A percentile compares a stretch with the other conserved stretches of the same genome.
Conservation (phyloP, 1,140 invertebrate species). For the Drosophila takahashii region DNA sequence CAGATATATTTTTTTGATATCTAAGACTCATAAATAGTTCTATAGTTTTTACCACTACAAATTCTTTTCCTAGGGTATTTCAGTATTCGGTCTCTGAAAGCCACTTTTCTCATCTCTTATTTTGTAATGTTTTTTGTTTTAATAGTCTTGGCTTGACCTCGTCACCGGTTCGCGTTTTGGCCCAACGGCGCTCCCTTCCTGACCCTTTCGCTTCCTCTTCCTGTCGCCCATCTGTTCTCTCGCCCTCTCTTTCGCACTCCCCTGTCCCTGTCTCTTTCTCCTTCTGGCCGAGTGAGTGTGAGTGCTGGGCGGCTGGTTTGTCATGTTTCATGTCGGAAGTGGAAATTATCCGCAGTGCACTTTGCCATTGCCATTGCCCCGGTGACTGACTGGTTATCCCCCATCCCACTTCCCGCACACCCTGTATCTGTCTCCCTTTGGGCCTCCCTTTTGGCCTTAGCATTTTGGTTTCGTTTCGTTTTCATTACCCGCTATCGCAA, state of each 20-base stretch:
- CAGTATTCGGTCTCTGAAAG: neutral
- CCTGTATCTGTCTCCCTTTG: conserved; percentile 11
- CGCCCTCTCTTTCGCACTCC: conserved; percentile 6
- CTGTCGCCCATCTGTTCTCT: conserved; percentile 60
- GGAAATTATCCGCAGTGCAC: conserved; percentile 73
- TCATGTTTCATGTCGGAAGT: conserved; percentile 79
- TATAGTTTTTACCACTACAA: too few relatives aligned
- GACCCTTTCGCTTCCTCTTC: conserved; percentile 40
- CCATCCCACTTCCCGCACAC: neutral
- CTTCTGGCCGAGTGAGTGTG: neutral
- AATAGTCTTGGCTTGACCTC: conserved; percentile 80
- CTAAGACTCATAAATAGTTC: too few relatives aligned
- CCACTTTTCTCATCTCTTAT: conserved; percentile 3
- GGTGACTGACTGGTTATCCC: conserved; percentile 60
- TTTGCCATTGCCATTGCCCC: conserved; percentile 63
- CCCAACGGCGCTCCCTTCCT: conserved; percentile 34
- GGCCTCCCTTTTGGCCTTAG: conserved; percentile 37
- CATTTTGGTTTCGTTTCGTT: conserved; percentile 75
- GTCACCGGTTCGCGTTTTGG: conserved; percentile 70
- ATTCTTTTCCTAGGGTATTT: neutral
- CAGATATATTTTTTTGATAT: too few relatives aligned
- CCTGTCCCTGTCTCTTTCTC: neutral
- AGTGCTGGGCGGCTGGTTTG: conserved; percentile 39
- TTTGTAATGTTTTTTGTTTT: conserved; percentile 60
- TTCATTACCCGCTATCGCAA: conserved; percentile 68